Percentiles rank a stretch among this genome's conserved stretches.
Conservation (phyloP, 1,140 invertebrate species). For the Ceratitis capitata region DNA sequence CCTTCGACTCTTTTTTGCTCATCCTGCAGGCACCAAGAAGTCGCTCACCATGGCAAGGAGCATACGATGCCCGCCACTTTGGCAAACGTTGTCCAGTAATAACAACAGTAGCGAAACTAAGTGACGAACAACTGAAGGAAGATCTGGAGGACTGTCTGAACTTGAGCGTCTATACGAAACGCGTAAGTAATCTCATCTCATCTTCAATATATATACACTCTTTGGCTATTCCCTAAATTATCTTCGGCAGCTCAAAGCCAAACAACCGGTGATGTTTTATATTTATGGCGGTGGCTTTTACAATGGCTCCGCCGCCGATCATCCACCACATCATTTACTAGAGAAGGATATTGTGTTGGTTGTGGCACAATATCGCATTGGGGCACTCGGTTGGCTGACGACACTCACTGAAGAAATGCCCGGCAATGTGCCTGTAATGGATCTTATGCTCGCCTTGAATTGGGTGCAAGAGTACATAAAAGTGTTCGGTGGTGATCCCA, state of each 20-base stretch:
- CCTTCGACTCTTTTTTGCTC: too few relatives aligned
- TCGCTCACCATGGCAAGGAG: slow-evolving; percentile 48
- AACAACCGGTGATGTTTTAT: slow-evolving; percentile 61
- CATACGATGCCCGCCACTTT: slow-evolving; percentile 51
- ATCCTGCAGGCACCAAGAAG: slow-evolving; percentile 27
- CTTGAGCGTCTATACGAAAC: slow-evolving; percentile 60
- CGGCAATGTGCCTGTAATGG: slow-evolving; percentile 57
- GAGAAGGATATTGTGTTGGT: slow-evolving; percentile 81
- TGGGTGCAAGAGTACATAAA: slow-evolving; percentile 74
- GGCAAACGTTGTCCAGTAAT: slow-evolving; percentile 61
- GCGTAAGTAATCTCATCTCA: slow-evolving; percentile 47
- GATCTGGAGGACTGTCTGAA: slow-evolving; percentile 62
- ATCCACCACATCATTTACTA: slow-evolving; percentile 78
- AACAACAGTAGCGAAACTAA: slow-evolving; percentile 49
- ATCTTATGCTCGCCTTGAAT: slow-evolving; percentile 66
- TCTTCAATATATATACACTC: background rate
- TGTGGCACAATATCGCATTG: slow-evolving; percentile 81
- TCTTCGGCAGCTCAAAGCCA: slow-evolving; percentile 49
- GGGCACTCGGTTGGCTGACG: slow-evolving; percentile 68
- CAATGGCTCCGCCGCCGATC: slow-evolving; percentile 68
- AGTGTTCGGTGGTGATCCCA: slow-evolving; percentile 74
- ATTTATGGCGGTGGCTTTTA: slow-evolving; percentile 63
- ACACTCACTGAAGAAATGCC: slow-evolving; percentile 58
- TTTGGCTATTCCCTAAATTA: background rate
- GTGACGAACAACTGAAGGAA: slow-evolving; percentile 44